These are phyloP conservation scores for Drosophila nannoptera DNA, from an alignment of 1,140 invertebrate genomes.

Conservation along the genomic window DNA sequence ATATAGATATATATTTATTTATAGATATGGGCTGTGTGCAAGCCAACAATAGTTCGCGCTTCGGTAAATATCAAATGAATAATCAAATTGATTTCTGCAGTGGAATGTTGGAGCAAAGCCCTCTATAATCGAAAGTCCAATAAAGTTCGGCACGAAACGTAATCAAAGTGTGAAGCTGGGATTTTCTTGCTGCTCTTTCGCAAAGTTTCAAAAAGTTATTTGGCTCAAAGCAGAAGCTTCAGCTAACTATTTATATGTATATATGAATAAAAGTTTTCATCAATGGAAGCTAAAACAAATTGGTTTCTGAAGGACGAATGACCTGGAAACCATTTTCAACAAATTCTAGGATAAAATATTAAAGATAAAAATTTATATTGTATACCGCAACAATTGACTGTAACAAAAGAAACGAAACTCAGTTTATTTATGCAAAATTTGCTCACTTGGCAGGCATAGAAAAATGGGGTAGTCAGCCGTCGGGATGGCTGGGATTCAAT, in stretches of 20 bases:
- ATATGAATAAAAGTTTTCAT: background rate
- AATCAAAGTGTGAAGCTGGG: background rate
- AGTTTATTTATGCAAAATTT: constrained; percentile 44
- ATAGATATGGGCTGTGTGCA: constrained; percentile 31
- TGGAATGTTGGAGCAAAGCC: background rate
- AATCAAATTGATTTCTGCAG: background rate
- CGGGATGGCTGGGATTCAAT: constrained; percentile 20
- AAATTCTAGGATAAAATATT: too few relatives aligned
- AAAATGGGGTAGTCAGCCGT: constrained; percentile 1
- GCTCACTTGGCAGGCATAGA: constrained; percentile 42
- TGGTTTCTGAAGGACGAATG: background rate
- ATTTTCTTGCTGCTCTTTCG: background rate
- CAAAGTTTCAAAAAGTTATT: background rate
- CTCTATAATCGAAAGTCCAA: too few relatives aligned
- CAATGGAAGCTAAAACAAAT: background rate
- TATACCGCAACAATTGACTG: too few relatives aligned
- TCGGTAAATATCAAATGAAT: background rate
- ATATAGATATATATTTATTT: constrained; percentile 1
- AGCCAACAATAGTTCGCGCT: constrained; percentile 1
- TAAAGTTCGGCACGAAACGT: background rate
- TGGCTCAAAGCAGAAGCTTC: background rate
- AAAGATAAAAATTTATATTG: too few relatives aligned
- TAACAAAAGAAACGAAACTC: constrained; percentile 23
- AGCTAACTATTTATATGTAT: background rate
- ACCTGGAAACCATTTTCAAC: too few relatives aligned